Percentiles rank a stretch among this genome's conserved stretches.
phyloP scores from a whole-genome alignment of 1,140 invertebrate species.

The Ephestia elutella region DNA sequence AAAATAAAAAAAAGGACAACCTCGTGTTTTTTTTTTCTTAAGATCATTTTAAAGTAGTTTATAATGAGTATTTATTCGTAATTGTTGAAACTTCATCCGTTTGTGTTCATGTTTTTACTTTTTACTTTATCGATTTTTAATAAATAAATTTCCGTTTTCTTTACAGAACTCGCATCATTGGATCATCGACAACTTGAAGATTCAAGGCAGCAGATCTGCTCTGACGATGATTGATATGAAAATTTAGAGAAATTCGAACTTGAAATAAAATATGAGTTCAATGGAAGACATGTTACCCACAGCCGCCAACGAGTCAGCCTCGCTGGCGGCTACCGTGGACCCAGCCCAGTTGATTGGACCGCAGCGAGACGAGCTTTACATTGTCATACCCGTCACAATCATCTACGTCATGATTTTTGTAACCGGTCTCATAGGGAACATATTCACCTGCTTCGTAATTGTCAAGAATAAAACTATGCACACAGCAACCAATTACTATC shows the following conservation, averaged over 20 bases:
- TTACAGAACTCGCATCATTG: slow-evolving; percentile 1
- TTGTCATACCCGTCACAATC: slow-evolving; percentile 85
- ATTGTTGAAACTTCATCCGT: no score
- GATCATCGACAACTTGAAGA: neutral
- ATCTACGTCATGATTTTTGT: slow-evolving; percentile 90
- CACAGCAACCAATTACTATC: slow-evolving; percentile 93
- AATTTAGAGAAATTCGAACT: slow-evolving; percentile 6
- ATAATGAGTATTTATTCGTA: no score
- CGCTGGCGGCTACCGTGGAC: slow-evolving; percentile 27
- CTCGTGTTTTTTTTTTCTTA: no score
- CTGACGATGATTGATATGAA: neutral
- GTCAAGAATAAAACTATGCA: slow-evolving; percentile 93
- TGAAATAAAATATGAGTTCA: slow-evolving; percentile 18
- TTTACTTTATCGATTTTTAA: neutral
- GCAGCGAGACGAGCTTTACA: slow-evolving; percentile 79
- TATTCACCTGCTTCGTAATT: slow-evolving; percentile 95
- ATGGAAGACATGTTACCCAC: slow-evolving; percentile 16
- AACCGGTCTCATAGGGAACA: slow-evolving; percentile 90
- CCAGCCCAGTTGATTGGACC: slow-evolving; percentile 61
- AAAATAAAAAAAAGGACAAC: no score
- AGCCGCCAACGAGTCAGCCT: slow-evolving; percentile 4
- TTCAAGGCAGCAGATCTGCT: neutral
- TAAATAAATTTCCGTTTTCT: neutral
- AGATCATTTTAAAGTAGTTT: no score
- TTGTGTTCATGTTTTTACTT: no score